Base-by-base conservation (phyloP, 2,797 vertebrate species). In the Poeciliopsis presidionis region DNA sequence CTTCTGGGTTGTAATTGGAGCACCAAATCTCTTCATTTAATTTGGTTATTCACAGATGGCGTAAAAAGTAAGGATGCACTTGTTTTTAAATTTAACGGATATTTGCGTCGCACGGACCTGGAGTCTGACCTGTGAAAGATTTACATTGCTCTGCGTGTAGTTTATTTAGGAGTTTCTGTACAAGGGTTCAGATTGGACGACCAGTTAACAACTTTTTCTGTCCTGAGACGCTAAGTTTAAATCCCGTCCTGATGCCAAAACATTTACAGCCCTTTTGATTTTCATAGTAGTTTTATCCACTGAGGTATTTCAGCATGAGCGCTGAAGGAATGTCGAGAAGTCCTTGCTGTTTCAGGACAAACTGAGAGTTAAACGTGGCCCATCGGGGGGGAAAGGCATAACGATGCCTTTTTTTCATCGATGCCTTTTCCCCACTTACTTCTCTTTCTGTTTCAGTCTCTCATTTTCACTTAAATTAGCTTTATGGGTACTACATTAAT, bases 211-310 rank as follows among this genome's bases (percentile, higher is more conserved):
- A 80, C 88, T 79, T 84, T 65, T 74, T 72, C 76, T 73, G 67
- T 85, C 85, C 47, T 76, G 55, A 36, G 85, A 76, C 87, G 86
- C 81, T 91, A 81, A 77, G 76, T 51, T 84, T 85, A 87, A 91
- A 94, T 91, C 86, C 81, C 85, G 87, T 87, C 92, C 92, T 90
- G 91, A 93, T 83, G 80, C 86, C 45, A 79, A 89, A 86, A 90
- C 89, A 77, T 92, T 93, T 94, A 90, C 78, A 78, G 82, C 47
- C 77, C 79, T 90, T 87, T 88, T 90, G 88, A 91, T 91, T 94
- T 95, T 92, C 88, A 93, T 76, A 95, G 93, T 79, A 1, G n/a
- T 16, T 36, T 16, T 77, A 88, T 89, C 85, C 81, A 57, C 78
- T 81, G 86, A 87, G 81, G 86, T 87, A 78, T 89, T 88, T 86